Percentiles rank a stretch among this genome's conserved stretches.
These are phyloP conservation scores for Zygogramma bicolorata DNA, from an alignment of 2,888 invertebrate species.

Conservation along the genomic window DNA sequence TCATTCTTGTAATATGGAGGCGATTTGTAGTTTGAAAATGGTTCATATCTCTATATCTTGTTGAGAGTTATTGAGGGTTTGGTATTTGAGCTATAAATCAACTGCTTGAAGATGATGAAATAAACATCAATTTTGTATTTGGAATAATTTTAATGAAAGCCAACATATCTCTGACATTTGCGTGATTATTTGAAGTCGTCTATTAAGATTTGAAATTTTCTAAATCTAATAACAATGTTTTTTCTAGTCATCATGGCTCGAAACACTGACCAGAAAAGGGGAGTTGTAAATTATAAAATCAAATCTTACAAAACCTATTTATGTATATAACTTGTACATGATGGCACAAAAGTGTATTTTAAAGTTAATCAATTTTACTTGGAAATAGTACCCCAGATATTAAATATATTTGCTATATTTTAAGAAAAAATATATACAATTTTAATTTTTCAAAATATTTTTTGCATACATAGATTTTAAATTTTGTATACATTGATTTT, in stretches of 20 bases:
- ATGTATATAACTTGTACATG: conserved; percentile 23
- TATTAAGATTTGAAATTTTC: too few species aligned
- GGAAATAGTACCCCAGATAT: conserved; percentile 27
- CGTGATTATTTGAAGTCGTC: too few species aligned
- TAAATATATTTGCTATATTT: conserved; percentile 48
- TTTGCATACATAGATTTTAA: conserved; percentile 54
- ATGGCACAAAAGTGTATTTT: conserved; percentile 22
- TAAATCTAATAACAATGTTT: neutral
- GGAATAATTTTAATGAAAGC: too few species aligned
- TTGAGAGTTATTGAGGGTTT: too few species aligned
- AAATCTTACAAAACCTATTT: conserved; percentile 28
- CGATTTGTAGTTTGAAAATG: too few species aligned
- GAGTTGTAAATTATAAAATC: conserved; percentile 28
- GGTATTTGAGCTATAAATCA: too few species aligned
- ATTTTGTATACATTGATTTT: conserved; percentile 49
- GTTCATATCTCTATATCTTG: too few species aligned
- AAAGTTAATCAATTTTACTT: conserved; percentile 28
- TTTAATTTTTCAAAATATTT: conserved; percentile 58
- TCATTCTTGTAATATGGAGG: too few species aligned
- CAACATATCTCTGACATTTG: too few species aligned
- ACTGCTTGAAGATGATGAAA: too few species aligned
- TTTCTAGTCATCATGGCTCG: conserved; percentile 41
- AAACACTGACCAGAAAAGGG: conserved; percentile 35
- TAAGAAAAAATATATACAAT: conserved; percentile 47
- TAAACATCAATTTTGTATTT: too few species aligned